Evolutionary conservation across 2,888 invertebrate species (phyloP).

Genomic region (Machimus rusticus): DNA sequence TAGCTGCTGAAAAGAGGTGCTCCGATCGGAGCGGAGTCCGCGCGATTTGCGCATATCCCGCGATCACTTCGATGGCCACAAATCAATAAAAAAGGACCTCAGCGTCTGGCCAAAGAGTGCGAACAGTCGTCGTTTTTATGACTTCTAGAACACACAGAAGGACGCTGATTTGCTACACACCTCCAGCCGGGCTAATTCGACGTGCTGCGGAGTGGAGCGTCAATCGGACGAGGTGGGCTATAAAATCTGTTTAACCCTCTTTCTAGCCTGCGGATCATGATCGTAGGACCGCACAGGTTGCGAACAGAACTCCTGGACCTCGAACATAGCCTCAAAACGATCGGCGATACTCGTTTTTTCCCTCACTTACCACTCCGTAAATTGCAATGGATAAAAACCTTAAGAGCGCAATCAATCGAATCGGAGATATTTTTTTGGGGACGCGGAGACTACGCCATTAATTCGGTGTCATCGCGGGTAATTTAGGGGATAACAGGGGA

Average conservation of each 20-base stretch:
- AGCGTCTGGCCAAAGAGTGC: neutral
- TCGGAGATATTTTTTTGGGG: neutral
- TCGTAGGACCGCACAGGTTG: conserved; percentile 26
- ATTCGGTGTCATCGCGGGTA: conserved; percentile 39
- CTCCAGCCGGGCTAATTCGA: neutral
- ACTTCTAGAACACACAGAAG: conserved; percentile 39
- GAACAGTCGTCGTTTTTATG: conserved; percentile 30
- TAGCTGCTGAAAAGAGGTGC: conserved; percentile 39
- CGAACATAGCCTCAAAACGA: neutral
- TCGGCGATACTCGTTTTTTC: neutral
- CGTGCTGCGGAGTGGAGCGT: neutral
- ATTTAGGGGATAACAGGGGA: conserved; percentile 41
- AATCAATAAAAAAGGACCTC: conserved; percentile 37
- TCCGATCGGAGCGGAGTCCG: neutral
- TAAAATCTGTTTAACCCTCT: neutral
- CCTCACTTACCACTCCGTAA: conserved; percentile 5
- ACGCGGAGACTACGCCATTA: neutral
- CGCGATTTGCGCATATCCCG: neutral
- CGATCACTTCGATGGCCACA: conserved; percentile 13
- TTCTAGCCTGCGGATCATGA: conserved; percentile 6
- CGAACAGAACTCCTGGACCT: neutral
- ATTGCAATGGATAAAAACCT: conserved; percentile 34
- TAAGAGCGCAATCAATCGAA: conserved; percentile 39
- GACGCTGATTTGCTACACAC: conserved; percentile 36
- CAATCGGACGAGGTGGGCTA: conserved; percentile 3